Evolutionary conservation across 1,140 invertebrate species (phyloP), one percentile per base, ranked within the genome.

Genomic region (Neoseiulus cucumeris): DNA sequence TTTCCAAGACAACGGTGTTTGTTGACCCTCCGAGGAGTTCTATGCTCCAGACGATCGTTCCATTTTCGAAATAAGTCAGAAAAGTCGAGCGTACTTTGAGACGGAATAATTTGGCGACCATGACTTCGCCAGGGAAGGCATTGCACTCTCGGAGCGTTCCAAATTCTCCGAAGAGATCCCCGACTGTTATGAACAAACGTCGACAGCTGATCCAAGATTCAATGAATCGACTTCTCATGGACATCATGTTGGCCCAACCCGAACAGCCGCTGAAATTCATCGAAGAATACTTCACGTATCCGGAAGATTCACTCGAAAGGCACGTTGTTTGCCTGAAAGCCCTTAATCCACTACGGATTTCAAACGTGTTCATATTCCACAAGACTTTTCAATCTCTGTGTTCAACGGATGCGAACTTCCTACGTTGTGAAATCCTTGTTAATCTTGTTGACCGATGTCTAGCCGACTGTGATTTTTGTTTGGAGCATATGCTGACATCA

Each of bases 401-500:
- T 25, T 25, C 51, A 5, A 12, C 51, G 2, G 51, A 33, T 59
- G 51, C 33, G 14, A 59, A 33, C 22, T 59, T 18, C 51, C 4
- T 59, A 25, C 51, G 51, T 20, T 59, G 51, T 33, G 51, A 59
- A 59, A 20, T 59, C 14, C 22, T 59, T 1, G 22, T 59, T 9
- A 20, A 59, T 59, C 51, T 59, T 25, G 51, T 59, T 25, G 51
- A 59, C 22, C 51, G 51, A 25, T 59, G 51, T 59, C 33, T 59
- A 25, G 4, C 51, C 4, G 51, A 59, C 22, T 59, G 17, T 18
- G 22, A 59, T 25, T 59, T 59, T 20, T 20, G n/a, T 20, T 59
- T 59, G 51, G n/a, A 33, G 14, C 12, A n/a, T 2, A n/a, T 59
- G 51, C 22, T 59, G 25, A 25, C 14, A n/a, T 14, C 14, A 25